Evolutionary conservation across 2,113 vertebrate species (phyloP), one percentile per base, ranked within the genome.

Genomic region (Eonycteris spelaea): DNA sequence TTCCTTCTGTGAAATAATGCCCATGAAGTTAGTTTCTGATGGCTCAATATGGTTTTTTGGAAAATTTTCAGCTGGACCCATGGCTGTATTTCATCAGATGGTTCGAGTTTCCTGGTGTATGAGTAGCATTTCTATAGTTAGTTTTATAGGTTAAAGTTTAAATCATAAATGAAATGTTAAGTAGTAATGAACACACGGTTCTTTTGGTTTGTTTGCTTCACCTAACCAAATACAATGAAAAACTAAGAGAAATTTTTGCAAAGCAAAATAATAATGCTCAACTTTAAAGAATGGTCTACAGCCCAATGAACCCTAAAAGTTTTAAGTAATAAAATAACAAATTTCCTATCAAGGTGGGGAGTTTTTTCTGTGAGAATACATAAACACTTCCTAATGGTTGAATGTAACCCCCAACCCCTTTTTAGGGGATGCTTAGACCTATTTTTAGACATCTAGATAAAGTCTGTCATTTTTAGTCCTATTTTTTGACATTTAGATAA

Each of bases 401-500:
- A 92, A 26, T 91, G 16, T 95, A 35, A n/a, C 67, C 12, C 24
- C 43, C 53, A 80, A 22, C 9, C 40, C 40, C 40, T 75, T 90
- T 88, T 15, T 80, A 51, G 82, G 33, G n/a, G 9, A n/a, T 83
- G 6, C 38, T 45, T 71, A 65, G 16, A 79, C 21, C 30, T 79
- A 21, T 86, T 97, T 94, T 93, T 80, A 45, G 68, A 73, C 11
- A 63, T 71, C 8, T 6, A 57, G 22, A 5, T 92, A 79, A 95
- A 87, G 28, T 63, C 33, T 93, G 30, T 33, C 14, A 71, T 93
- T 95, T 96, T 92, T 88, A 79, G 33, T 51, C 24, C n/a, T 89
- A 33, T 74, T 92, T 95, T 94, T 91, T 87, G 22, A 75, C 33
- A 67, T 95, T 43, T 40, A 90, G 57, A 68, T 79, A 95, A 93